phyloP scores from a whole-genome alignment of 2,888 invertebrate genomes.

The Seira sanloemensis region DNA sequence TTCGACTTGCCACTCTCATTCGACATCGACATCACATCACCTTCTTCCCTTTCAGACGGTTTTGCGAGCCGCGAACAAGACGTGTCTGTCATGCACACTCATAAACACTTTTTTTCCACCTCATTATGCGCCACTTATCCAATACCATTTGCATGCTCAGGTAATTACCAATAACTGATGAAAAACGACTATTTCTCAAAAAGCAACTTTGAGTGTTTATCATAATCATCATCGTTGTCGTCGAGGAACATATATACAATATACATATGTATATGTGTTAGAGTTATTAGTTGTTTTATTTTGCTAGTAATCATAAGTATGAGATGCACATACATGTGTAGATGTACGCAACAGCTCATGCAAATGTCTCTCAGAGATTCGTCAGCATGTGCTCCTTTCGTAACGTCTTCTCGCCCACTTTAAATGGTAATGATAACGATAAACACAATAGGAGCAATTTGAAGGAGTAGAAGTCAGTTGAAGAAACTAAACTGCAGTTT shows the following conservation, averaged over 20 bases:
- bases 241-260: too few species aligned
- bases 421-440: neutral
- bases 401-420: neutral
- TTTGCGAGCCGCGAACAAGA: constrained; percentile 57
- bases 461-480: too few species aligned
- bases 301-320: too few species aligned
- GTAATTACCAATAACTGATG: constrained; percentile 45
- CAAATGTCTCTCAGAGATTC: neutral
- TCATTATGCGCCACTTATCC: constrained; percentile 59
- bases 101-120: constrained; percentile 56
- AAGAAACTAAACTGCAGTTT: too few species aligned
- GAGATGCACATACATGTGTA: neutral
- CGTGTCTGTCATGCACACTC: constrained; percentile 52
- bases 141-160: constrained; percentile 57
- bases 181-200: neutral
- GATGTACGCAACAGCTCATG: neutral
- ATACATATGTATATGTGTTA: neutral
- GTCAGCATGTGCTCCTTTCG: neutral
- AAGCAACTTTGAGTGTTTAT: neutral
- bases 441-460: too few species aligned
- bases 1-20: too few species aligned
- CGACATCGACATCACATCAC: constrained; percentile 23
- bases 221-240: too few species aligned
- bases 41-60: neutral
- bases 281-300: neutral